These are phyloP conservation scores for Atlantisia rogersi DNA, from an alignment of 2,113 vertebrate genomes.

Conservation along the genomic window DNA sequence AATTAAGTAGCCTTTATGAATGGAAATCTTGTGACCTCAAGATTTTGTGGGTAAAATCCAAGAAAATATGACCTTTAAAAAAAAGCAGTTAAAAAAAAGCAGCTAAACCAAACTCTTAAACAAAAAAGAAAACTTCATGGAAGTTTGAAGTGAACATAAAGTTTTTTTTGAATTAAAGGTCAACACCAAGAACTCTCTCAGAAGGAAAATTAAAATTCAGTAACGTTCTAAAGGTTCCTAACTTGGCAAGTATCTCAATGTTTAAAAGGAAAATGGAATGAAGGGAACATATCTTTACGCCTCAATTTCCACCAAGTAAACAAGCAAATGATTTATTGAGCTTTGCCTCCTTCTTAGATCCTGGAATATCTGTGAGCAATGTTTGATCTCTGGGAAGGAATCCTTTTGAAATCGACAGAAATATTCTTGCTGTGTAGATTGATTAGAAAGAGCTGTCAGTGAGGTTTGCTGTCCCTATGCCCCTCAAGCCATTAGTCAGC, in stretches of 20 bases:
- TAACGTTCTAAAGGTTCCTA: not conserved
- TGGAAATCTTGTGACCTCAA: not conserved
- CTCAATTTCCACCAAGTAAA: not conserved
- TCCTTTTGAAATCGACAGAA: not conserved
- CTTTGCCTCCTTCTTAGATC: not conserved
- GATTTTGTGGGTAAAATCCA: not conserved
- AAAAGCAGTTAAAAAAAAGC: not conserved
- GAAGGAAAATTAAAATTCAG: constrained; percentile 6
- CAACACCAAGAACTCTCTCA: not conserved
- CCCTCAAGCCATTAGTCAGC: not conserved
- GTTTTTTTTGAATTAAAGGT: constrained; percentile 1
- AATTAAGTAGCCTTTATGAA: not conserved
- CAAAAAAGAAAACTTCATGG: not conserved
- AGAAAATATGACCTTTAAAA: not conserved
- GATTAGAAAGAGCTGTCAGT: not conserved
- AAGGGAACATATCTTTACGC: not conserved
- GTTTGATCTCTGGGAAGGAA: not conserved
- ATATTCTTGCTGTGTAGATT: not conserved
- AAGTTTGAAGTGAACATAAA: not conserved
- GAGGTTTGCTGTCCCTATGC: not conserved
- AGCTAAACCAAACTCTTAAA: not conserved
- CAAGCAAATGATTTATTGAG: constrained; percentile 6
- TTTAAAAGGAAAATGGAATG: not conserved
- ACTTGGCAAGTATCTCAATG: not conserved
- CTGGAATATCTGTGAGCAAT: not conserved